phyloP scores from a whole-genome alignment of 2,113 vertebrate species.

The Numenius arquata region DNA sequence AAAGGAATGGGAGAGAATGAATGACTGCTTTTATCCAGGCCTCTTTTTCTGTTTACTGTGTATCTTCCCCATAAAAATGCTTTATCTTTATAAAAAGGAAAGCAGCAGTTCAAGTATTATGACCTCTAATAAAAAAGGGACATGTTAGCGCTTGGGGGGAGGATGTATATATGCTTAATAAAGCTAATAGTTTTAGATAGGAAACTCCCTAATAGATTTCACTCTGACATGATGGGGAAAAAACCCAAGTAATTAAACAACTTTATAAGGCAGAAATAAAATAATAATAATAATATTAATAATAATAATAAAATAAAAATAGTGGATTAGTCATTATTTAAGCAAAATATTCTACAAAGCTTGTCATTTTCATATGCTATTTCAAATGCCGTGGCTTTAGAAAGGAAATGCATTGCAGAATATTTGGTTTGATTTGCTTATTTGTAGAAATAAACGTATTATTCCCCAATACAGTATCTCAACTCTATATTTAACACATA shows the following conservation, averaged over 20 bases:
- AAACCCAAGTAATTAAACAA: neutral
- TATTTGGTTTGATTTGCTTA: neutral
- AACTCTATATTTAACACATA: neutral
- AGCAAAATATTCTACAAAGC: neutral
- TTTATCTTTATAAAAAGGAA: neutral
- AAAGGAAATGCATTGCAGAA: neutral
- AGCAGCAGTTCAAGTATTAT: neutral
- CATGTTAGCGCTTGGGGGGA: accelerated
- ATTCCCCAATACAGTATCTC: neutral
- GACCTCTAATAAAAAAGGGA: neutral
- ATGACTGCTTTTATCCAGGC: neutral
- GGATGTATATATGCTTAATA: neutral
- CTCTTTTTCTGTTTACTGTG: neutral
- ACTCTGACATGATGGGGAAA: neutral
- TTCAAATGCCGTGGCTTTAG: neutral
- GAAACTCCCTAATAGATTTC: neutral
- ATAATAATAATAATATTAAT: neutral
- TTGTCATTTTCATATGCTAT: neutral
- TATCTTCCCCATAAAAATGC: neutral
- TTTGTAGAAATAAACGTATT: neutral
- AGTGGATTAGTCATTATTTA: neutral
- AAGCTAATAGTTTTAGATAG: neutral
- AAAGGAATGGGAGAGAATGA: neutral
- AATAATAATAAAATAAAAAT: neutral
- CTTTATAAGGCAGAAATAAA: neutral